Evolutionary conservation across 1,140 invertebrate genomes (phyloP).

Genomic region (Mycetomoellerius zeteki): DNA sequence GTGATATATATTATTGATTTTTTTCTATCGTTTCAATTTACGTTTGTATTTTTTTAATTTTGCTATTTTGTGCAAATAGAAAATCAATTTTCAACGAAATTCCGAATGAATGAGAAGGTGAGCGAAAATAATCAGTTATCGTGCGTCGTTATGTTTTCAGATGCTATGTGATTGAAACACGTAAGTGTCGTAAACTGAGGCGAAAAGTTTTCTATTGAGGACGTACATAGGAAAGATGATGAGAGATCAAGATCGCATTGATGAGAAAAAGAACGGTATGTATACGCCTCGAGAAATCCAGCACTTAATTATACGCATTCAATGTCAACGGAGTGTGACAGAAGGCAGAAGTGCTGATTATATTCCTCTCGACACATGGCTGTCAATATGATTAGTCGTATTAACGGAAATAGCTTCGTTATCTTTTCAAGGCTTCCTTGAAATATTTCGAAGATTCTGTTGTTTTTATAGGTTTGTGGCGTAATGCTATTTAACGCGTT

Average conservation of each 20-base stretch:
- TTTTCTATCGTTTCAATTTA: background rate
- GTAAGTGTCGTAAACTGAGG: slow-evolving; percentile 34
- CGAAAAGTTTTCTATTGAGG: slow-evolving; percentile 50
- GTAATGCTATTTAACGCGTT: background rate
- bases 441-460: slow-evolving; percentile 11
- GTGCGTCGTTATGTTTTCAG: slow-evolving; percentile 57
- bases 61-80: background rate
- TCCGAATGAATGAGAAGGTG: slow-evolving; percentile 60
- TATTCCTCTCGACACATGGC: background rate
- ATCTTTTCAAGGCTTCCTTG: slow-evolving; percentile 1
- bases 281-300: slow-evolving; percentile 30
- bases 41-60: background rate
- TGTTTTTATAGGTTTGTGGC: background rate
- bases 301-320: slow-evolving; percentile 6
- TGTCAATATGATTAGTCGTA: slow-evolving; percentile 48
- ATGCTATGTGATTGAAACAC: slow-evolving; percentile 37
- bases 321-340: slow-evolving; percentile 10
- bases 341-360: slow-evolving; percentile 17
- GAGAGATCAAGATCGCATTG: slow-evolving; percentile 28
- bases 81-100: slow-evolving; percentile 41
- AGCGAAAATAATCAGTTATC: slow-evolving; percentile 32
- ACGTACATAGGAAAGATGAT: slow-evolving; percentile 38
- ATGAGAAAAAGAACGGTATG: slow-evolving; percentile 42
- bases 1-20: background rate
- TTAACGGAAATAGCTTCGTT: slow-evolving; percentile 34